Percentiles rank a stretch among this genome's conserved stretches.
Conservation (phyloP, 2,797 vertebrate genomes). For the Squalus acanthias region DNA sequence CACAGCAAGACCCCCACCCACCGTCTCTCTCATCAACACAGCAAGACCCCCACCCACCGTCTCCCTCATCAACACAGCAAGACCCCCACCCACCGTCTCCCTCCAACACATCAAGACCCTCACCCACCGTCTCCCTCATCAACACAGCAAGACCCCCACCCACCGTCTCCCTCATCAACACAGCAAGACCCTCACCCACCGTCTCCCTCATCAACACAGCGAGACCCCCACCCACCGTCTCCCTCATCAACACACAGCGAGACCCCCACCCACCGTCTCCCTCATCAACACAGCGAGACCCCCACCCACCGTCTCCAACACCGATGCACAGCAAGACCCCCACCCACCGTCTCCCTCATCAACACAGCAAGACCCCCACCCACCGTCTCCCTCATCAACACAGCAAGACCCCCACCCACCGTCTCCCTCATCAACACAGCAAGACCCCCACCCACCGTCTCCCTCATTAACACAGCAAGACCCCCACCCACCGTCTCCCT, state of each 20-base stretch:
- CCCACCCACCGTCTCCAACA: neutral
- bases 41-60: too few species aligned
- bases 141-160: neutral
- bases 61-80: too few species aligned
- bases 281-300: neutral
- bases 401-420: neutral
- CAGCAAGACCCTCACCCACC: neutral
- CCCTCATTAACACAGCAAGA: neutral
- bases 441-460: neutral
- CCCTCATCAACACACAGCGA: neutral
- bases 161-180: neutral
- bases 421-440: neutral
- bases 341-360: neutral
- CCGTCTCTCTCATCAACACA: too few species aligned
- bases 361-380: neutral
- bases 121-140: neutral
- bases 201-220: too few species aligned
- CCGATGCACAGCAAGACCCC: neutral
- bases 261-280: neutral
- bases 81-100: too few species aligned
- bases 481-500: too few species aligned
- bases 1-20: too few species aligned
- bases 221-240: too few species aligned
- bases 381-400: neutral
- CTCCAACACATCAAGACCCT: too few species aligned